Conservation (phyloP, 2,888 invertebrate species). For the Laothoe populi region DNA sequence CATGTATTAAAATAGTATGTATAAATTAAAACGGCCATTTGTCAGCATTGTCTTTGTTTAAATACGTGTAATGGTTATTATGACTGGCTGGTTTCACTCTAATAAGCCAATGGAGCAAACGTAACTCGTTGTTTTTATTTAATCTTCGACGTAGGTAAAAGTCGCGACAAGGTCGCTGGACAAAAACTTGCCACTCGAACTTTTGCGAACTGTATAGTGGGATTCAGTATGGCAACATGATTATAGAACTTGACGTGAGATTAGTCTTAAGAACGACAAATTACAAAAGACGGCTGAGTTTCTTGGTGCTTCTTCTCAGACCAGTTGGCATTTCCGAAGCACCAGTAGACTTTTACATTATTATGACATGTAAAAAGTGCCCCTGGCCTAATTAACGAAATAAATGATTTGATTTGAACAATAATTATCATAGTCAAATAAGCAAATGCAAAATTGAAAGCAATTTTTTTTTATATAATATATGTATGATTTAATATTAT, state of each 20-base stretch:
- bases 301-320: too few species aligned
- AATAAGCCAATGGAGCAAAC: slow-evolving; percentile 50
- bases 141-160: slow-evolving; percentile 57
- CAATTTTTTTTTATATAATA: too few species aligned
- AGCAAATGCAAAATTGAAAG: too few species aligned
- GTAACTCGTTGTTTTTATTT: slow-evolving; percentile 46
- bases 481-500: too few species aligned
- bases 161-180: slow-evolving; percentile 54
- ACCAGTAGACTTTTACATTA: too few species aligned
- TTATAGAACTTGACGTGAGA: slow-evolving; percentile 16
- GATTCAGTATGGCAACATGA: slow-evolving; percentile 39
- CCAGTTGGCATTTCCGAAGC: too few species aligned
- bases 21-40: slow-evolving; percentile 14
- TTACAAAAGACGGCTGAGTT: too few species aligned
- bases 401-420: too few species aligned
- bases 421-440: too few species aligned
- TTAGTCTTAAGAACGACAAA: too few species aligned
- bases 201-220: slow-evolving; percentile 37
- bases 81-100: slow-evolving; percentile 53
- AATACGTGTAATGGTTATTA: slow-evolving; percentile 38
- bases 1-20: slow-evolving; percentile 5
- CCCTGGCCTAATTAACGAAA: too few species aligned
- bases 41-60: slow-evolving; percentile 22
- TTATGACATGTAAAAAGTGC: too few species aligned
- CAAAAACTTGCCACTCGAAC: slow-evolving; percentile 52